phyloP scores from a whole-genome alignment of 2,113 vertebrate species.

The Anhinga anhinga region DNA sequence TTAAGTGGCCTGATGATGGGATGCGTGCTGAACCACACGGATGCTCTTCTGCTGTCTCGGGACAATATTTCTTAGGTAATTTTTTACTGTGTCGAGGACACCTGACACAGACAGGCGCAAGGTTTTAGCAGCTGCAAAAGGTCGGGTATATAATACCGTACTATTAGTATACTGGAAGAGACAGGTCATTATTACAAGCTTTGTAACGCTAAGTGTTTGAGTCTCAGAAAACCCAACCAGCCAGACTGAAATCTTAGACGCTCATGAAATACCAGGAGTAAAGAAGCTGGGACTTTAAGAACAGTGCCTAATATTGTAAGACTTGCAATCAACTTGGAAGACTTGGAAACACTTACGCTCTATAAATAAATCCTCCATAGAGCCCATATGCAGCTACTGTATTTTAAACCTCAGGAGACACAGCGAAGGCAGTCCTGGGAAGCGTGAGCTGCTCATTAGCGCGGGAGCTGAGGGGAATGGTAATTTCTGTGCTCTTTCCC shows the following conservation, averaged over 20 bases:
- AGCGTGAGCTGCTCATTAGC: neutral
- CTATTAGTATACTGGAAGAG: neutral
- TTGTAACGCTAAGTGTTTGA: neutral
- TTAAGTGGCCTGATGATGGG: neutral
- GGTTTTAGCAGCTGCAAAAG: neutral
- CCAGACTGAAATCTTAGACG: rapidly evolving
- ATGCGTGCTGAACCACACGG: neutral
- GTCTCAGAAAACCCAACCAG: neutral
- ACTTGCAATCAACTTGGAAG: neutral
- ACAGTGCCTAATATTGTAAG: neutral
- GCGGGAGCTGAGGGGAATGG: neutral
- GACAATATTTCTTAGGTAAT: neutral
- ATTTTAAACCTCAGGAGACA: neutral
- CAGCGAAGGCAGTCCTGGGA: neutral
- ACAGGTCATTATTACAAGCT: neutral
- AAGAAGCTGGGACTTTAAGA: neutral
- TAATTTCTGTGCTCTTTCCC: neutral
- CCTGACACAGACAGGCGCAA: neutral
- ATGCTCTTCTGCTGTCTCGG: neutral
- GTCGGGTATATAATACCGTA: neutral
- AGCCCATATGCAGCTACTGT: neutral
- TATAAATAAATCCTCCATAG: neutral
- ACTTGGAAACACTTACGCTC: neutral
- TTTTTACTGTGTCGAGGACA: neutral
- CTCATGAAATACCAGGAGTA: neutral